These are phyloP conservation scores for Clivina fossor DNA, from an alignment of 2,888 invertebrate genomes.

Conservation along the genomic window DNA sequence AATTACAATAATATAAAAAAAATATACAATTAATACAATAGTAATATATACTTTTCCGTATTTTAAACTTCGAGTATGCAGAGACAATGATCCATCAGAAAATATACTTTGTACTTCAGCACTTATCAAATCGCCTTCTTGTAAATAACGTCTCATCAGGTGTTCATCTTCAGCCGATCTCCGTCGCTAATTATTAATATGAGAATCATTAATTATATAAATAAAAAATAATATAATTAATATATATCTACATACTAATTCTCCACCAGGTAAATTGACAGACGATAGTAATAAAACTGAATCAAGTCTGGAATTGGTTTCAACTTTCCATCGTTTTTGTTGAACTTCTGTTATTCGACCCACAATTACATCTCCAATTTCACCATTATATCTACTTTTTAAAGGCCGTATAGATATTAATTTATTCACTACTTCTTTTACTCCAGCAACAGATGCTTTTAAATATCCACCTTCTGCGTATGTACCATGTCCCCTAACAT, in stretches of 20 bases:
- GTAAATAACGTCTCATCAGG: slow-evolving; percentile 92
- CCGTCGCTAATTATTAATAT: slow-evolving; percentile 63
- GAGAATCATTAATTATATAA: slow-evolving; percentile 11
- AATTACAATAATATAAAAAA: slow-evolving; percentile 3
- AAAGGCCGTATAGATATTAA: slow-evolving; percentile 88
- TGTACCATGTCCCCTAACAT: slow-evolving; percentile 96
- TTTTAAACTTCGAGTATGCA: slow-evolving; percentile 94
- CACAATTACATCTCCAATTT: slow-evolving; percentile 96
- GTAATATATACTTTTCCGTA: slow-evolving; percentile 81
- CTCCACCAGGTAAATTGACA: slow-evolving; percentile 96
- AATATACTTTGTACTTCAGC: slow-evolving; percentile 95
- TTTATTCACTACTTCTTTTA: slow-evolving; percentile 92
- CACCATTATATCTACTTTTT: slow-evolving; percentile 88
- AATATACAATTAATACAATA: background rate
- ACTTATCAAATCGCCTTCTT: slow-evolving; percentile 95
- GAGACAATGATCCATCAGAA: slow-evolving; percentile 86
- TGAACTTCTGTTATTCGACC: slow-evolving; percentile 94
- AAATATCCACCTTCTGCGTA: slow-evolving; percentile 82
- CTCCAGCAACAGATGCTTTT: slow-evolving; percentile 92
- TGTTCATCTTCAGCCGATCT: slow-evolving; percentile 96
- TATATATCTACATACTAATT: slow-evolving; percentile 74
- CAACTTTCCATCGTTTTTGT: slow-evolving; percentile 92
- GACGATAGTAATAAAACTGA: slow-evolving; percentile 86
- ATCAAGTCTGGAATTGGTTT: slow-evolving; percentile 88
- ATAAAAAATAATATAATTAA: slow-evolving; percentile 11